Base-by-base conservation (phyloP, 1,140 invertebrate species). In the Trichogramma pretiosum region DNA sequence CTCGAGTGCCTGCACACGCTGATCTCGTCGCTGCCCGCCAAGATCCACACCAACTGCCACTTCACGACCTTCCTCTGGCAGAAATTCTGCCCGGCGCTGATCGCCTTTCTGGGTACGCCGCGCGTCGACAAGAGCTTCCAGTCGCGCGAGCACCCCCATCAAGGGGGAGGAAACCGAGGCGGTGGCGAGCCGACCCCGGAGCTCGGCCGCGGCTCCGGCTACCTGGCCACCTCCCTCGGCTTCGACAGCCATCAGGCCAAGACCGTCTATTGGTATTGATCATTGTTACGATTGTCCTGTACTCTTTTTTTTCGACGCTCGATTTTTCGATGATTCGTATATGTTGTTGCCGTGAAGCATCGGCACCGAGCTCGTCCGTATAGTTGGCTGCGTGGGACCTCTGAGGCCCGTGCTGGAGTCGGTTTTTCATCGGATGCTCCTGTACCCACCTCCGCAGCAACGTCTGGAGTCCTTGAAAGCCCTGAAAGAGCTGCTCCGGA, bases 61-160 rank as follows among this genome's bases (percentile, higher is more conserved):
- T 89, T 90, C 54, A 87, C 85, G 9, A 87, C 85, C 3, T 89
- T 89, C 56, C 68, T 90, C 0, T 91, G 92, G 92, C 89, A 94
- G 64, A 85, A 90, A 56, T 84, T 95, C 55, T 93, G 89, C 60
- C 91, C 92, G 0, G 82, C 85, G 3, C 71, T 95, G 46, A 86
- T 93, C 37, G 84, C 86, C 0, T 83, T 93, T 43, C 74, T 95
- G 2, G 90, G 90, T 1, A 83, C 84, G 16, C 87, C 87, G 0
- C 71, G 80, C 53, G 79, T 82, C 10, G 84, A 87, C 56, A 85
- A 83, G 57, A 82, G 80, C 36, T 82, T 83, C 43, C 79, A 77
- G 43, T 82, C 76, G 19, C 73, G 80, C 51, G 79, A 80, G 48
- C 39, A 40, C 17, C n/a, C n/a, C n/a, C n/a, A n/a, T n/a, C n/a